Evolutionary conservation across 2,113 vertebrate genomes (phyloP).

Genomic region (Periophthalmus modestus): DNA sequence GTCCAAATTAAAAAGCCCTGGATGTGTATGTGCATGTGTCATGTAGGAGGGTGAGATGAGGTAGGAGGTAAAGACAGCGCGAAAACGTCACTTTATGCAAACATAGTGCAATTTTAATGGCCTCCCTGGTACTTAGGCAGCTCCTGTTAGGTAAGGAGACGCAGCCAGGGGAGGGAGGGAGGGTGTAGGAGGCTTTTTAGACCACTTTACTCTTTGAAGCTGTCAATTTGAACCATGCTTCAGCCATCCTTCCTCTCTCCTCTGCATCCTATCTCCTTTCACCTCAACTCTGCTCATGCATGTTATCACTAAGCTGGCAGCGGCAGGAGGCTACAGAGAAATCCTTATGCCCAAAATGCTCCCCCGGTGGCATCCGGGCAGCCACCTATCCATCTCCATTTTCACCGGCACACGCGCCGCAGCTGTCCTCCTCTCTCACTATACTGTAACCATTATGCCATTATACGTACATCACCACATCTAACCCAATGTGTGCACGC

Average conservation of each 20-base stretch:
- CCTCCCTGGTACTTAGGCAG: slow-evolving; percentile 50
- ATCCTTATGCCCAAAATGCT: slow-evolving; percentile 48
- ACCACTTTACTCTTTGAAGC: slow-evolving; percentile 64
- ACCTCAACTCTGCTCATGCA: slow-evolving; percentile 62
- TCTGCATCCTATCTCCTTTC: slow-evolving; percentile 59
- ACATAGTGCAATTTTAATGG: slow-evolving; percentile 68
- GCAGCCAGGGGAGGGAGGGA: slow-evolving; percentile 15
- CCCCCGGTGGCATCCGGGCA: slow-evolving; percentile 45
- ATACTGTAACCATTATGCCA: slow-evolving; percentile 47
- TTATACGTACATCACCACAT: slow-evolving; percentile 36
- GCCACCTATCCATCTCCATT: slow-evolving; percentile 53
- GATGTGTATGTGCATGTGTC: slow-evolving; percentile 7
- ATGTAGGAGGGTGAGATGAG: slow-evolving; percentile 33
- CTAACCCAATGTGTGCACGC: slow-evolving; percentile 31
- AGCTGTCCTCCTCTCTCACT: slow-evolving; percentile 50
- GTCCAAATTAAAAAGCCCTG: slow-evolving; percentile 20
- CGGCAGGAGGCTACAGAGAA: slow-evolving; percentile 55
- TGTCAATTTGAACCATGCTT: slow-evolving; percentile 53
- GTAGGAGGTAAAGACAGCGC: slow-evolving; percentile 40
- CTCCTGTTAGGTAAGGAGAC: slow-evolving; percentile 22
- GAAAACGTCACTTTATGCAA: slow-evolving; percentile 54
- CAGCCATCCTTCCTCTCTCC: slow-evolving; percentile 43
- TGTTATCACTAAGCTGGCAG: slow-evolving; percentile 70
- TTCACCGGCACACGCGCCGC: slow-evolving; percentile 44
- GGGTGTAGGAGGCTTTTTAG: slow-evolving; percentile 56